These are phyloP conservation scores for Tapera naevia DNA, from an alignment of 2,797 vertebrate genomes.

Conservation along the genomic window DNA sequence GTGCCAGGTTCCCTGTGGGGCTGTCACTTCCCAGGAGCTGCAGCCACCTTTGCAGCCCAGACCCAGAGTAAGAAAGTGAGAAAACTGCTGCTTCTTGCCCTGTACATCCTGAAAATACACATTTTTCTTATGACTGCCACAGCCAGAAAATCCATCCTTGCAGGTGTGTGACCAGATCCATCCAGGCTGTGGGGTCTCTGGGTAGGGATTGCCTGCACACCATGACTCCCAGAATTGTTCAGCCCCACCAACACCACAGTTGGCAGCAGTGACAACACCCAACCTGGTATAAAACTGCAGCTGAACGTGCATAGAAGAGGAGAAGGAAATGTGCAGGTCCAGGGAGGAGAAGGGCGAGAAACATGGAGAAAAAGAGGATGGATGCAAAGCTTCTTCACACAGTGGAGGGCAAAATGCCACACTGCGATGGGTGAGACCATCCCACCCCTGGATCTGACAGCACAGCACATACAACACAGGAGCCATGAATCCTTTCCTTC, in stretches of 20 bases:
- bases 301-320: rapidly evolving
- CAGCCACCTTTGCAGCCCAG: neutral
- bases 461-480: rapidly evolving
- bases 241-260: neutral
- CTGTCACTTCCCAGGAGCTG: neutral
- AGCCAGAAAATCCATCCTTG: neutral
- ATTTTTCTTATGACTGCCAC: neutral
- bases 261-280: rapidly evolving
- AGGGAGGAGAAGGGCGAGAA: neutral
- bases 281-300: rapidly evolving
- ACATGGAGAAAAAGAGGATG: neutral
- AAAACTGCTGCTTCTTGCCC: neutral
- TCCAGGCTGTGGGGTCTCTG: neutral
- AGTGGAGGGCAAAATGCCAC: neutral
- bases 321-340: neutral
- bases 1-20: neutral
- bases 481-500: rapidly evolving
- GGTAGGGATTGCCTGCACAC: neutral
- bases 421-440: rapidly evolving
- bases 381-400: rapidly evolving
- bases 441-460: neutral
- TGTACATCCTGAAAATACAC: neutral
- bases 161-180: neutral
- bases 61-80: neutral
- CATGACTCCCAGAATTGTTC: rapidly evolving